These are phyloP conservation scores for Aspiorhynchus laticeps DNA, from an alignment of 2,113 vertebrate genomes.

Conservation along the genomic window DNA sequence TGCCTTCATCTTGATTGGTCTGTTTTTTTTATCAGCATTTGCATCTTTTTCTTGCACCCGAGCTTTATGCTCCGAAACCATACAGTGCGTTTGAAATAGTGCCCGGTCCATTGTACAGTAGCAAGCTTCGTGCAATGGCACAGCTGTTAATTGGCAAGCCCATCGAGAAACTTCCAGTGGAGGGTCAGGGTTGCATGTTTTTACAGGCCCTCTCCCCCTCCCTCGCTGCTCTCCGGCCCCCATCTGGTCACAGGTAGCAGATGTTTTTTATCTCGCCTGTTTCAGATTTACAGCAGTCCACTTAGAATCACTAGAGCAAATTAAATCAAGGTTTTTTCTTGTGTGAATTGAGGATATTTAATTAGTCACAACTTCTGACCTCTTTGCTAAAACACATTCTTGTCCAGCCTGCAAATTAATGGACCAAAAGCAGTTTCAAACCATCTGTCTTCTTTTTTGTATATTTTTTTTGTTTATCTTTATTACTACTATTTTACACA, in stretches of 20 bases:
- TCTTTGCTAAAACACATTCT: conserved; percentile 72
- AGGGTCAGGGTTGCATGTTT: conserved; percentile 61
- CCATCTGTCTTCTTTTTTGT: not conserved
- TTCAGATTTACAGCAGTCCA: conserved; percentile 75
- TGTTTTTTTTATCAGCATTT: conserved; percentile 16
- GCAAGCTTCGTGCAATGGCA: not conserved
- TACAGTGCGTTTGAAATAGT: conserved; percentile 3
- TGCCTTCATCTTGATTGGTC: conserved; percentile 16
- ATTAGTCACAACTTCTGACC: conserved; percentile 79
- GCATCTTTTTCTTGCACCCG: conserved; percentile 13
- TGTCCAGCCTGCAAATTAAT: conserved; percentile 66
- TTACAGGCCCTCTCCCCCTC: conserved; percentile 59
- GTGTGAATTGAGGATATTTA: conserved; percentile 78
- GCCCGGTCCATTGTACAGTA: conserved; percentile 18
- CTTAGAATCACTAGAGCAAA: conserved; percentile 77
- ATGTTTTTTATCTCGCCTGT: conserved; percentile 77
- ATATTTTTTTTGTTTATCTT: not conserved
- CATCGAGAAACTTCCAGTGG: conserved; percentile 52
- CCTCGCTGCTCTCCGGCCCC: conserved; percentile 52
- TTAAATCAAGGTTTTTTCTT: conserved; percentile 79
- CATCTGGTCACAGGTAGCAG: conserved; percentile 71
- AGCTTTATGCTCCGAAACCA: conserved; percentile 10
- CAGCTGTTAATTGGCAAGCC: conserved; percentile 51
- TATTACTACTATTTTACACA: not conserved
- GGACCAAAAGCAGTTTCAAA: conserved; percentile 43